Conservation (phyloP, 2,888 invertebrate species). For the Cynaeus angustus region DNA sequence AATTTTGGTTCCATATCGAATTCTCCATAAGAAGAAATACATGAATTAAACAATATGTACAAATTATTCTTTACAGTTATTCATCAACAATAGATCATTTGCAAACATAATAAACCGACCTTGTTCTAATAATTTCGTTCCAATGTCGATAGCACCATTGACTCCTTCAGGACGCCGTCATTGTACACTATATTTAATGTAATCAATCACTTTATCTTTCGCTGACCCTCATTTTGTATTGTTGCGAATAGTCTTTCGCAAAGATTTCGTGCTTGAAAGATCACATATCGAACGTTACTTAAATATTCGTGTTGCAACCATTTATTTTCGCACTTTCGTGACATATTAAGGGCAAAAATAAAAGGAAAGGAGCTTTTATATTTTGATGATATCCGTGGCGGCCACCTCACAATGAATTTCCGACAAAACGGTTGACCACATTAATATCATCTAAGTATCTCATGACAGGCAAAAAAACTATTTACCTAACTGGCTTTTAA, state of each 20-base stretch:
- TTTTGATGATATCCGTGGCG: not conserved
- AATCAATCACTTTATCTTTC: conserved; percentile 43
- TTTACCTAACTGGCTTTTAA: conserved; percentile 22
- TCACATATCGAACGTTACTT: conserved; percentile 24
- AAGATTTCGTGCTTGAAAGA: conserved; percentile 31
- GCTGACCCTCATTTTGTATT: conserved; percentile 35
- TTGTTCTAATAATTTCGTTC: conserved; percentile 45
- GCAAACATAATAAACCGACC: conserved; percentile 38
- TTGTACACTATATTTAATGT: conserved; percentile 35
- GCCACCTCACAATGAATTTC: conserved; percentile 20
- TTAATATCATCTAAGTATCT: conserved; percentile 9
- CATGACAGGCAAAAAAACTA: conserved; percentile 19
- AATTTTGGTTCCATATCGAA: conserved; percentile 11
- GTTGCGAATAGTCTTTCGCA: conserved; percentile 25
- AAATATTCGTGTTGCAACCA: conserved; percentile 31
- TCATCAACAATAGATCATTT: conserved; percentile 43
- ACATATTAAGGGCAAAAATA: conserved; percentile 35
- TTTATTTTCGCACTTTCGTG: conserved; percentile 24
- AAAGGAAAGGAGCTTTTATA: conserved; percentile 20
- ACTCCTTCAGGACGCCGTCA: conserved; percentile 40
- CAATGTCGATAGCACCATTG: conserved; percentile 24
- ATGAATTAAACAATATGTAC: conserved; percentile 44
- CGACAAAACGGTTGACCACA: conserved; percentile 30
- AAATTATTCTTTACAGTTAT: conserved; percentile 37
- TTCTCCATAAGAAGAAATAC: conserved; percentile 3